Evolutionary conservation across 1,140 invertebrate genomes (phyloP).

Genomic region (Drosophila eugracilis): DNA sequence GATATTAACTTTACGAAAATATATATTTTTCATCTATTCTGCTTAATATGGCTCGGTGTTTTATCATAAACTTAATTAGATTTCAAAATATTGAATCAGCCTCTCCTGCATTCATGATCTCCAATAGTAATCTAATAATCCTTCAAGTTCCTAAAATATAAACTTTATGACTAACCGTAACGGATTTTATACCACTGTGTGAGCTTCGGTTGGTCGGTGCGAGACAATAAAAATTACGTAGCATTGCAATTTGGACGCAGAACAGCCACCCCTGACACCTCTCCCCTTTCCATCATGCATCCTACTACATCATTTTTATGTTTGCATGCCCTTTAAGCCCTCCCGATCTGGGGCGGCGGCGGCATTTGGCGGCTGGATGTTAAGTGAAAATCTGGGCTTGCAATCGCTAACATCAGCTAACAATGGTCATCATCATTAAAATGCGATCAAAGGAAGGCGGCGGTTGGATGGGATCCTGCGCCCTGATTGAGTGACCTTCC

Average conservation of each 20-base stretch:
- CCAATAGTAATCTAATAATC: background rate
- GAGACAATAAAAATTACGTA: constrained; percentile 71
- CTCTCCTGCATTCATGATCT: no score
- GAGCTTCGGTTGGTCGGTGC: constrained; percentile 47
- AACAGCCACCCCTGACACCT: constrained; percentile 20
- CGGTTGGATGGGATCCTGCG: constrained; percentile 22
- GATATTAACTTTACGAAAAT: no score
- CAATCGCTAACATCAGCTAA: constrained; percentile 84
- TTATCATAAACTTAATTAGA: no score
- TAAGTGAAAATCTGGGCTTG: constrained; percentile 79
- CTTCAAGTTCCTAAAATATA: background rate
- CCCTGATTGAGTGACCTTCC: constrained; percentile 74
- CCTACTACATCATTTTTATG: constrained; percentile 68
- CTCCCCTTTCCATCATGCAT: constrained; percentile 9
- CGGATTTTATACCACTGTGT: constrained; percentile 47
- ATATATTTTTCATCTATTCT: no score
- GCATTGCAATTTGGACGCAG: constrained; percentile 67
- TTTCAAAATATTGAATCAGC: no score
- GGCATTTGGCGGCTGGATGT: constrained; percentile 62
- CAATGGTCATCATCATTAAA: constrained; percentile 84
- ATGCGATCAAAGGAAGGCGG: constrained; percentile 71
- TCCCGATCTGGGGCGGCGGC: constrained; percentile 29
- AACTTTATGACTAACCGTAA: background rate
- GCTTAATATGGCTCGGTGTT: no score
- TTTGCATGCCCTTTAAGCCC: constrained; percentile 75